Evolutionary conservation across 2,888 invertebrate species (phyloP), one percentile per base, ranked within the genome.

Genomic region (Peribatodes rhomboidaria): DNA sequence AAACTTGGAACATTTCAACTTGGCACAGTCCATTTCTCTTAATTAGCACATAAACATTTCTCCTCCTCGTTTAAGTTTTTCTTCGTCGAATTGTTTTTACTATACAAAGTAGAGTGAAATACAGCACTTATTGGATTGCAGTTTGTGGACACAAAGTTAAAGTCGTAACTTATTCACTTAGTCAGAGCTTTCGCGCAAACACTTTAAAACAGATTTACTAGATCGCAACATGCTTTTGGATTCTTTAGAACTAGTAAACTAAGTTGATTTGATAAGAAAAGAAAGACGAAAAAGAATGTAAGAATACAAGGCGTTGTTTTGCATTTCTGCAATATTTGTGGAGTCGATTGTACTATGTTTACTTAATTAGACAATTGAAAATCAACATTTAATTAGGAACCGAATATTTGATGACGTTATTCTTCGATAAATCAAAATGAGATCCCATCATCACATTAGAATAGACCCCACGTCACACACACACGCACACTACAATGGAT

Each of bases 111-210:
- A 10, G 52, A 57, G 68, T 72, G 64, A 72, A 65, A 65, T 67
- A 72, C 65, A 56, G 61, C 67, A 54, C 67, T 70, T 68, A 72
- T 72, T 70, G 44, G 53, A 70, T 72, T 68, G 70, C 69, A 68
- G 70, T 72, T 72, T 68, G 72, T 54, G 72, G 72, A 72, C 31
- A 22, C 2, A 41, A 62, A 66, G 59, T 60, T 56, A 46, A 11
- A 41, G 33, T 35, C 27, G 54, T 64, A 65, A 68, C 62, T 68
- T 61, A 49, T 55, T 56, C 52, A 39, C 46, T 65, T 65, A 58
- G 37, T 31, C 16, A 31, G 52, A 50, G 20, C 31, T 58, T 60
- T 46, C 22, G 52, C 31, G 50, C 20, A 65, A 61, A 61, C 47
- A 56, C n/a, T 16, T 44, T 59, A 27, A 59, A 42, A 41, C 9